Evolutionary conservation across 2,888 invertebrate genomes (phyloP), one percentile per base, ranked within the genome.

Genomic region (Phrixothrix hirtus): DNA sequence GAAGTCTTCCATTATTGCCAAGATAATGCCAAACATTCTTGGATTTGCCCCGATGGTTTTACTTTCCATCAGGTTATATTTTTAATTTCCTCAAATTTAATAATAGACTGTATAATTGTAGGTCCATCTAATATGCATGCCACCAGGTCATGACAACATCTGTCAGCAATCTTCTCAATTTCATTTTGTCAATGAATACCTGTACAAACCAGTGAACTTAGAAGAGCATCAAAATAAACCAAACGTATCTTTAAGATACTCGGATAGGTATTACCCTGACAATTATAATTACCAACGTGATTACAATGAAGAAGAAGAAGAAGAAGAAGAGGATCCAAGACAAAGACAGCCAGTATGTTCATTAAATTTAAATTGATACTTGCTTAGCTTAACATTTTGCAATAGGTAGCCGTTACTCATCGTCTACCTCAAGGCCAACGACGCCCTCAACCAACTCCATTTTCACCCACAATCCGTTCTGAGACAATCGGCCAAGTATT

Each of bases 1-100:
- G 93, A 94, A 76, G 92, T 94, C 27, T 95, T 94, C 83, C 94
- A 94, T 72, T 94, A 94, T 75, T 94, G 94, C 71, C 92, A 93
- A 71, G 93, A 92, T 63, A 89, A 87, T 64, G 89, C 89, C 27
- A 88, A 87, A 68, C 93, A 94, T 75, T 93, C 93, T 1, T 95
- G 94, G 93, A 87, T 94, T 66, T 95, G 94, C 66, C 94, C 94
- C 0, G 91, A 92, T 66, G 92, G 92, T 45, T 93, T 94, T 72
- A 85, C 86, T 37, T 91, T 91, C 83, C 90, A 91, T 67, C 89
- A 89, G 81, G 88, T 88, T 75, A 62, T 16, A 7, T 11, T n/a
- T 16, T 35, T 25, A n/a, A 1, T 25, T 21, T 26, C 7, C 14
- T 62, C 13, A 5, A 17, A 38, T 14, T 25, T 10, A 13, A 29